These are phyloP conservation scores for Scolopax rusticola DNA, from an alignment of 2,797 vertebrate species.

Conservation along the genomic window DNA sequence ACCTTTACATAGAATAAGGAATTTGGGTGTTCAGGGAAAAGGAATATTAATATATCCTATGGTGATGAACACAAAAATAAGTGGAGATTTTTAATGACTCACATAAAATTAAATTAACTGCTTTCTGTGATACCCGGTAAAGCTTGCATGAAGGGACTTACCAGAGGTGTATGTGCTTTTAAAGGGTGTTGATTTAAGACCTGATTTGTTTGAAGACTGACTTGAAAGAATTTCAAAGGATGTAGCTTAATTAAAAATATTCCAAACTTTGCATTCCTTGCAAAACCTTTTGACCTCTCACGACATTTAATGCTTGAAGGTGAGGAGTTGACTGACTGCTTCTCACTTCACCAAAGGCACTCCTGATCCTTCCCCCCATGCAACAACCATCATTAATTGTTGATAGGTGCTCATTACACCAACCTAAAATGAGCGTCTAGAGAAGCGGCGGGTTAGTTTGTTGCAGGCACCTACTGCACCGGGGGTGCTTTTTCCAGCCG, in stretches of 20 bases:
- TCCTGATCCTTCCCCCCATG: constrained; percentile 30
- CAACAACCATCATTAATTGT: constrained; percentile 68
- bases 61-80: not conserved
- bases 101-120: not conserved
- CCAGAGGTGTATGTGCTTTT: constrained; percentile 33
- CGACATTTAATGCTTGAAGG: constrained; percentile 63
- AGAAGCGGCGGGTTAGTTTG: not conserved
- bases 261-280: constrained; percentile 70
- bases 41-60: not conserved
- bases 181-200: constrained; percentile 65
- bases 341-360: constrained; percentile 64
- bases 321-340: constrained; percentile 67
- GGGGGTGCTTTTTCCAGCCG: not conserved
- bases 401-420: constrained; percentile 63
- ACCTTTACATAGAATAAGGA: not conserved
- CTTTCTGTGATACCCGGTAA: not conserved
- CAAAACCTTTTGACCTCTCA: constrained; percentile 72
- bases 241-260: constrained; percentile 66
- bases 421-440: constrained; percentile 30
- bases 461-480: not conserved
- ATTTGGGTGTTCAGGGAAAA: not conserved
- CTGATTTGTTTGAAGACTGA: constrained; percentile 62
- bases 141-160: not conserved
- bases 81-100: not conserved
- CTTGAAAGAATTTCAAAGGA: constrained; percentile 75